phyloP scores from a whole-genome alignment of 2,797 vertebrate species.

The Dallia pectoralis region DNA sequence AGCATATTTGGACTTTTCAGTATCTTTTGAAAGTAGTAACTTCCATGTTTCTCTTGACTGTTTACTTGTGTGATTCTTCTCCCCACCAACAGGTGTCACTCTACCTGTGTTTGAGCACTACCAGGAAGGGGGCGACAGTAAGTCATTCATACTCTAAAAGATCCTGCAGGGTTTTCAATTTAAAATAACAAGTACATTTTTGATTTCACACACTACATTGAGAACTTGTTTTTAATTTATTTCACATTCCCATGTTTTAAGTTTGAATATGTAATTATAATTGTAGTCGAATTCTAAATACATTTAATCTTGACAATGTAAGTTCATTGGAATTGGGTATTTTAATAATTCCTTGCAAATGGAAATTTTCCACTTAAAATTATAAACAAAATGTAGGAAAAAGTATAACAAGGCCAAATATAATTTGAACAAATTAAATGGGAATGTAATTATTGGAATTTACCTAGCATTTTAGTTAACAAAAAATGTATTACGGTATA shows the following conservation, averaged over 20 bases:
- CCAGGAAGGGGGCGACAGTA: conserved; percentile 98
- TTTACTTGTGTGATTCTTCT: neutral
- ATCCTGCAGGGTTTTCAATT: neutral
- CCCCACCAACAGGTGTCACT: conserved; percentile 84
- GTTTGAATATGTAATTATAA: neutral
- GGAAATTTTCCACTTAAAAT: too few relatives aligned
- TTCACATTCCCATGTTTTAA: neutral
- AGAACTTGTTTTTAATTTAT: neutral
- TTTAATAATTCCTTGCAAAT: neutral
- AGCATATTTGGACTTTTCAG: conserved; percentile 7
- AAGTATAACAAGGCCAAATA: too few relatives aligned
- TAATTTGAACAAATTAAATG: too few relatives aligned
- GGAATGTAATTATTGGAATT: too few relatives aligned
- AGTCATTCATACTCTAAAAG: conserved; percentile 65
- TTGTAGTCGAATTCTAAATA: neutral
- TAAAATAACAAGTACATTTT: neutral
- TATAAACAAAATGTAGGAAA: too few relatives aligned
- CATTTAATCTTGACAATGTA: neutral
- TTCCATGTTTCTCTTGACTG: neutral
- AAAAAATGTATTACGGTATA: too few relatives aligned
- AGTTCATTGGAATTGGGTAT: neutral
- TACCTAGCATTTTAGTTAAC: too few relatives aligned
- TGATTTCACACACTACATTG: neutral
- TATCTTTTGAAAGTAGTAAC: neutral
- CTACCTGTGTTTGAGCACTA: conserved; percentile 98